Base-by-base conservation (phyloP, 2,888 invertebrate genomes). In the Rhimphoctona megacephalus region DNA sequence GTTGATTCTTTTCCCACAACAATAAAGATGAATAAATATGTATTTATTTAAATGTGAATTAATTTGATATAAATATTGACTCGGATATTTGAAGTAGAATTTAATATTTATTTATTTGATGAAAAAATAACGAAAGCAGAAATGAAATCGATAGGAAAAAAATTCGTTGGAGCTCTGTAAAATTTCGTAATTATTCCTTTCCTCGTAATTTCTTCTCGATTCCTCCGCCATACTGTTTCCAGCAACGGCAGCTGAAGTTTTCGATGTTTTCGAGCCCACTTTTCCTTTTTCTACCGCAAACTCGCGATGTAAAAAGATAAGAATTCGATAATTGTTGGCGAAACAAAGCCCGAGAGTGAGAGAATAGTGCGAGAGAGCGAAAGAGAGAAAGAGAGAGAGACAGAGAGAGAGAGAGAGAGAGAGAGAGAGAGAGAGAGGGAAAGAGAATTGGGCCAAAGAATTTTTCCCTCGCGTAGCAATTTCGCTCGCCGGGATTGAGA, bases 151-250 rank as follows among this genome's bases (percentile, higher is more conserved):
- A 49, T 72, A 22, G 25, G 19, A 72, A 49, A 52, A 70, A 70
- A 46, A 49, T 11, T 14, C 8, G 14, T 7, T 17, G 14, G 7
- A n/a, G 22, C 17, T 17, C 39, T 73, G 8, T 25, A 17, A 22
- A 49, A 54, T 54, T 57, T 52, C 39, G 25, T 73, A 73, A 73
- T 73, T 73, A 7, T 39, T 52, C n/a, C 33, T 57, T 74, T 74
- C 61, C 30, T 74, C 61, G 57, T 43, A 57, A 74, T 46, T 17
- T 46, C 39, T 61, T 61, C 43, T 43, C 83, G 87, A 39, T 9
- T 39, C 8, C 39, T 39, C 39, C 0, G 83, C 78, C 84, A 74
- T 91, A 89, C 90, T 90, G 90, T 92, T 91, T 90, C 89, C 90
- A 89, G 88, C 19, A 33, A 81, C 25, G 54, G 54, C 81, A 81